Evolutionary conservation across 2,888 invertebrate species (phyloP).

Genomic region (Pristionchus exspectatus): DNA sequence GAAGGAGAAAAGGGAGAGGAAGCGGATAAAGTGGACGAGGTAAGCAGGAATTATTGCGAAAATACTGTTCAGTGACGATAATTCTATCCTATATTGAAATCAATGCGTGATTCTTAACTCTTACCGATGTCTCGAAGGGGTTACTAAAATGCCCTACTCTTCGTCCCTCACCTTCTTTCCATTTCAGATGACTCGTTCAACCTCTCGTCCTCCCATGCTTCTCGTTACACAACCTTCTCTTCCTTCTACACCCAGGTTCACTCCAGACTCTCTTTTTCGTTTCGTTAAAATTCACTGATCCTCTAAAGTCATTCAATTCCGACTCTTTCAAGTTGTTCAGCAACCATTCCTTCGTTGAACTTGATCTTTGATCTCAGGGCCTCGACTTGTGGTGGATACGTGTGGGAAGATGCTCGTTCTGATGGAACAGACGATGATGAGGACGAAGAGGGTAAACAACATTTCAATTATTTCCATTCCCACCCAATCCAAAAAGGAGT

Average conservation of each 20-base stretch:
- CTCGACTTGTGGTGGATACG: slow-evolving; percentile 53
- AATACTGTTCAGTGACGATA: too few relatives aligned
- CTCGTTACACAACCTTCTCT: slow-evolving; percentile 70
- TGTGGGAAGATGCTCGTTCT: slow-evolving; percentile 61
- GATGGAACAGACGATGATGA: slow-evolving; percentile 61
- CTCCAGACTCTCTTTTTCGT: too few relatives aligned
- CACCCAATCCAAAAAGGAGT: background rate
- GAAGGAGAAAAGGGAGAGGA: slow-evolving; percentile 19
- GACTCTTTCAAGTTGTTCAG: background rate
- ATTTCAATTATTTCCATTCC: background rate
- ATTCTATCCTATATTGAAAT: too few relatives aligned
- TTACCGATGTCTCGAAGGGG: background rate
- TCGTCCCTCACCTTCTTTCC: background rate
- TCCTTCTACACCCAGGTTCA: slow-evolving; percentile 63
- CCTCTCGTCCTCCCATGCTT: slow-evolving; percentile 64
- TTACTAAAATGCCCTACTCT: background rate
- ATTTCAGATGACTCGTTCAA: slow-evolving; percentile 15
- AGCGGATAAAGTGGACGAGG: background rate
- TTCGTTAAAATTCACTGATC: too few relatives aligned
- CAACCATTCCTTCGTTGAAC: background rate
- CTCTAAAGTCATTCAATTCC: background rate
- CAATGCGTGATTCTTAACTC: too few relatives aligned
- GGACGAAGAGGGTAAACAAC: slow-evolving; percentile 54
- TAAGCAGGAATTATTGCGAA: background rate
- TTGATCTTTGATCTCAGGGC: slow-evolving; percentile 39